These are phyloP conservation scores for Dicerorhinus sumatrensis DNA, from an alignment of 2,113 vertebrate genomes.

Conservation along the genomic window DNA sequence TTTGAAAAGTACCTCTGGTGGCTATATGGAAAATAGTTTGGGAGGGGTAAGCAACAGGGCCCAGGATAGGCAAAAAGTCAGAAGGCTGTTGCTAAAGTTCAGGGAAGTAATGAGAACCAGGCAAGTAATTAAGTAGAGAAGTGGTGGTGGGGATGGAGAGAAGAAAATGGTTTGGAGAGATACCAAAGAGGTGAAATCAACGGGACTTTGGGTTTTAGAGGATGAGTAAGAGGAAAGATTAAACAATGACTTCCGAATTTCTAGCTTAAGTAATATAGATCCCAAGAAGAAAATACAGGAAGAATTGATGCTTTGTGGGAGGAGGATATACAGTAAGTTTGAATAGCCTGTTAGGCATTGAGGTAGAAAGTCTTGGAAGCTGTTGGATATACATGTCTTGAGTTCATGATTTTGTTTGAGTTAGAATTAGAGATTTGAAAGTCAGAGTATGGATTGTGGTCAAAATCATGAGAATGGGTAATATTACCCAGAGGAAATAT, in stretches of 20 bases:
- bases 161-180: neutral
- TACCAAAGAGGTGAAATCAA: neutral
- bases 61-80: neutral
- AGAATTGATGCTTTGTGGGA: neutral
- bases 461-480: neutral
- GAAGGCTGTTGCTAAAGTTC: neutral
- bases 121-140: neutral
- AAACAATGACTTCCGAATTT: constrained; percentile 12
- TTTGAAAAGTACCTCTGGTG: constrained; percentile 38
- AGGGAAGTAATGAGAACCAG: neutral
- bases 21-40: neutral
- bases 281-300: neutral
- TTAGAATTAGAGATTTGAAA: constrained; percentile 11
- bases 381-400: neutral
- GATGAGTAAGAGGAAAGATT: neutral
- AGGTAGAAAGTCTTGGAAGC: neutral
- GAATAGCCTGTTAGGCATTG: neutral
- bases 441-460: neutral
- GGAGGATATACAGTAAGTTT: neutral
- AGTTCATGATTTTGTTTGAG: constrained; percentile 10
- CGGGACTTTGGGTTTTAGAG: neutral
- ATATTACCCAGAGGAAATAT: neutral
- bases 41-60: neutral
- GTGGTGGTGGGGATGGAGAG: neutral
- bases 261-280: neutral